These are phyloP conservation scores for Lipophrys pholis DNA, from an alignment of 2,113 vertebrate genomes.

Conservation along the genomic window DNA sequence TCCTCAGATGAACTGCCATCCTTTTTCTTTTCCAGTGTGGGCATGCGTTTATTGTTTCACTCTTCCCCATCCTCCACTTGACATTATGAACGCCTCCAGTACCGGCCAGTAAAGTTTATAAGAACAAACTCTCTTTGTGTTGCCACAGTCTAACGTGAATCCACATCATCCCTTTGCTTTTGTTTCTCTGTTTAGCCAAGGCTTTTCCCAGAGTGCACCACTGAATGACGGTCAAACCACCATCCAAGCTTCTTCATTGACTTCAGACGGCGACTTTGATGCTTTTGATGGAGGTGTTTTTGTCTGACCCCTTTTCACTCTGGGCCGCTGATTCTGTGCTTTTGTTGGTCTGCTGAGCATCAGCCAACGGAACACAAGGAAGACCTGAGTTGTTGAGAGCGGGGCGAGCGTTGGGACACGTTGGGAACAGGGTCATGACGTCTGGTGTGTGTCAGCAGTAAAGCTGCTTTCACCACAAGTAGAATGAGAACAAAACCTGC, in stretches of 20 bases:
- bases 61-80: conserved; percentile 43
- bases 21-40: too few species aligned
- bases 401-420: conserved; percentile 58
- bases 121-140: conserved; percentile 73
- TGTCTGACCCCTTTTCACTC: conserved; percentile 61
- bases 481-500: conserved; percentile 62
- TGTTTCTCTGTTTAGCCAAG: conserved; percentile 65
- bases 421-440: conserved; percentile 64
- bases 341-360: conserved; percentile 58
- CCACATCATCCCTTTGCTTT: conserved; percentile 62
- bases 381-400: conserved; percentile 62
- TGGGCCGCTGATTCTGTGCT: conserved; percentile 49
- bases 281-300: conserved; percentile 64
- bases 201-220: conserved; percentile 54
- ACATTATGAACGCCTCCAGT: conserved; percentile 65
- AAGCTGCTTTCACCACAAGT: conserved; percentile 65
- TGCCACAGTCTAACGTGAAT: conserved; percentile 50
- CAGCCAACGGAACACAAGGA: conserved; percentile 68
- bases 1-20: too few species aligned
- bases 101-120: conserved; percentile 68
- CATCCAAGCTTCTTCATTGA: conserved; percentile 52
- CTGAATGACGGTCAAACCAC: conserved; percentile 56
- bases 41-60: not conserved
- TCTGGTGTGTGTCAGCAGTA: conserved; percentile 75
- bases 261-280: conserved; percentile 58